Evolutionary conservation across 2,888 invertebrate genomes (phyloP).

Genomic region (Drosophila lacicola): DNA sequence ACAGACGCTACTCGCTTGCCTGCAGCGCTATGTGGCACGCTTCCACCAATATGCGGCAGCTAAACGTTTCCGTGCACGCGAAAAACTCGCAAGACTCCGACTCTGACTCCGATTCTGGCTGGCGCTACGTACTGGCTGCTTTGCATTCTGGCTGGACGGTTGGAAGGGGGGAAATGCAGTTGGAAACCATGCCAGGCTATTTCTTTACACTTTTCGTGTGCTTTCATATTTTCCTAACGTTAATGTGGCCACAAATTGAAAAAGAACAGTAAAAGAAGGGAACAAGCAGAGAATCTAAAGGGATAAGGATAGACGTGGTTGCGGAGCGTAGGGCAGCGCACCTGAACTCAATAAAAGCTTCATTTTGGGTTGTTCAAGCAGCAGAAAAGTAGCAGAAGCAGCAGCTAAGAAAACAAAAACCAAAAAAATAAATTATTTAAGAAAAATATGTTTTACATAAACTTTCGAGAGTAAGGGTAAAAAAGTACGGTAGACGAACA

Average conservation of each 20-base stretch:
- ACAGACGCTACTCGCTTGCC: constrained; percentile 59
- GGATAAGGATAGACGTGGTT: constrained; percentile 13
- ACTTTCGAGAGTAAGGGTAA: constrained; percentile 36
- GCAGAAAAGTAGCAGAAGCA: constrained; percentile 65
- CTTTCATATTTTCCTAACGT: constrained; percentile 78
- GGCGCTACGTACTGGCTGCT: constrained; percentile 35
- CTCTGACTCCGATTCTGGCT: constrained; percentile 4
- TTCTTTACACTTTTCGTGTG: constrained; percentile 73
- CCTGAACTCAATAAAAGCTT: constrained; percentile 80
- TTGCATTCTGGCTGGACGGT: constrained; percentile 41
- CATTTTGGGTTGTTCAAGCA: constrained; percentile 78
- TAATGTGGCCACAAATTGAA: constrained; percentile 80
- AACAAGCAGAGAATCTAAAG: constrained; percentile 54
- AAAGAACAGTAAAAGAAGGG: constrained; percentile 52
- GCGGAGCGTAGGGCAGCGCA: constrained; percentile 42
- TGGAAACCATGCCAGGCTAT: constrained; percentile 57
- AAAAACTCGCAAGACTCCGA: constrained; percentile 46
- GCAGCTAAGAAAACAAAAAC: constrained; percentile 52
- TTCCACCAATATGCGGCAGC: constrained; percentile 71
- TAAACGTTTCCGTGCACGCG: constrained; percentile 79
- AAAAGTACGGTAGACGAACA: constrained; percentile 6
- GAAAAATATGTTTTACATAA: constrained; percentile 80
- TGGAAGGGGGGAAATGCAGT: constrained; percentile 43
- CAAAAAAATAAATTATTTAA: constrained; percentile 78
- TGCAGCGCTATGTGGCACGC: constrained; percentile 42